A percentile compares a stretch with the other conserved stretches of the same genome.
Conservation (phyloP, 2,888 invertebrate genomes). For the Tillus elongatus region DNA sequence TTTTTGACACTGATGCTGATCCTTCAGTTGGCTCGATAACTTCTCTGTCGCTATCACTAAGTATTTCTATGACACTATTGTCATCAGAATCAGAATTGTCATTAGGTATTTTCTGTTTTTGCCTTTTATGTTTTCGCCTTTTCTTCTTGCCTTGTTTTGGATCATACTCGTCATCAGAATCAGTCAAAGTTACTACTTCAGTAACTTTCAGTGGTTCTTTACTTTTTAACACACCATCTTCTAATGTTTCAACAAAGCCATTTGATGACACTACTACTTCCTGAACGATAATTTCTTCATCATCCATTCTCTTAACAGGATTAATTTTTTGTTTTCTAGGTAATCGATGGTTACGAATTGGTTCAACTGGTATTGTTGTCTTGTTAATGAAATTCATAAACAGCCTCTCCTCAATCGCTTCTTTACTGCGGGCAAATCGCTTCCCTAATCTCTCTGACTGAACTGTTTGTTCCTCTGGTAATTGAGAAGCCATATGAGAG, state of each 20-base stretch:
- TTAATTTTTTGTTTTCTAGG: constrained; percentile 41
- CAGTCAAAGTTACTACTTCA: constrained; percentile 34
- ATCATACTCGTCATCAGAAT: constrained; percentile 35
- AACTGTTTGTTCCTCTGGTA: constrained; percentile 14
- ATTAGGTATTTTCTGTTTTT: constrained; percentile 9
- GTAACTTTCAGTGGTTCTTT: constrained; percentile 21
- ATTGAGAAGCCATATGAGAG: constrained; percentile 17
- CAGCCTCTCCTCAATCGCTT: constrained; percentile 31
- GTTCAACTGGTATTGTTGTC: constrained; percentile 37
- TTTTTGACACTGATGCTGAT: background rate
- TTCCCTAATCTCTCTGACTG: constrained; percentile 20
- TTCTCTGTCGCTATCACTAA: constrained; percentile 26
- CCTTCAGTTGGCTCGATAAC: no score
- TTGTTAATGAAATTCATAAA: constrained; percentile 36
- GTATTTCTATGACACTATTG: constrained; percentile 25
- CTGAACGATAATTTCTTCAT: constrained; percentile 40
- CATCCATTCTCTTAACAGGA: constrained; percentile 33
- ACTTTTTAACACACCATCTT: constrained; percentile 5
- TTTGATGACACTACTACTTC: constrained; percentile 36
- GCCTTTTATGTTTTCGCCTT: constrained; percentile 12
- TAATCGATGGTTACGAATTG: constrained; percentile 33
- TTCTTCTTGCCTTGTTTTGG: constrained; percentile 18
- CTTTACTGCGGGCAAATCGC: constrained; percentile 32
- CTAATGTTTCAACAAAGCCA: constrained; percentile 30
- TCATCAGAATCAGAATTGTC: constrained; percentile 12